A percentile compares a stretch with the other conserved stretches of the same genome.
Evolutionary conservation across 1,140 invertebrate genomes (phyloP).

Genomic region (Trissolcus basalis): DNA sequence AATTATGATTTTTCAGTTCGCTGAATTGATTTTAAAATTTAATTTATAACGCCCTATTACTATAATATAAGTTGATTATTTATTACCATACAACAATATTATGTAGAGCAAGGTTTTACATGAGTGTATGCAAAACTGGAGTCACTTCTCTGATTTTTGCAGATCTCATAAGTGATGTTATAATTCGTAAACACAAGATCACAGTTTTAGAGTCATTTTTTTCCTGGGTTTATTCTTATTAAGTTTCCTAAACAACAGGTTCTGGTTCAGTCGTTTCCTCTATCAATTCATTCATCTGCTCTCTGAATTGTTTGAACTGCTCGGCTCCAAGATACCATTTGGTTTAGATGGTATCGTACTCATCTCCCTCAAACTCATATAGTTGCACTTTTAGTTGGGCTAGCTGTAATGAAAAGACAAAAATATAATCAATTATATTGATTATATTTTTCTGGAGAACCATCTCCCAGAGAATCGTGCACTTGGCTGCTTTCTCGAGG

Average conservation of each 20-base stretch:
- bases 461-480: too few relatives aligned
- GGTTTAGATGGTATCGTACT: conserved; percentile 75
- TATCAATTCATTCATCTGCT: conserved; percentile 54
- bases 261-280: conserved; percentile 16
- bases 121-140: conserved; percentile 68
- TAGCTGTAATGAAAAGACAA: conserved; percentile 72
- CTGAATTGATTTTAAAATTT: too few relatives aligned
- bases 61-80: too few relatives aligned
- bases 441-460: too few relatives aligned
- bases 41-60: too few relatives aligned
- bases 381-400: conserved; percentile 78
- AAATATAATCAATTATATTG: too few relatives aligned
- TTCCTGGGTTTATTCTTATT: conserved; percentile 63
- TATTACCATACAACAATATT: too few relatives aligned
- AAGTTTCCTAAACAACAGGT: background rate
- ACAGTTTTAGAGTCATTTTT: conserved; percentile 71
- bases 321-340: conserved; percentile 78
- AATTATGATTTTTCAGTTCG: too few relatives aligned
- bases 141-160: conserved; percentile 64
- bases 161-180: conserved; percentile 66
- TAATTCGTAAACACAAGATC: conserved; percentile 70
- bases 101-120: conserved; percentile 66
- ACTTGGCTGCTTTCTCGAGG: too few relatives aligned
- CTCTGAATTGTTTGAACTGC: conserved; percentile 66
- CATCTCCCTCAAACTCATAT: conserved; percentile 77